Percentiles rank a stretch among this genome's conserved stretches.
phyloP scores from a whole-genome alignment of 2,888 invertebrate species.

The Dicycla oo region DNA sequence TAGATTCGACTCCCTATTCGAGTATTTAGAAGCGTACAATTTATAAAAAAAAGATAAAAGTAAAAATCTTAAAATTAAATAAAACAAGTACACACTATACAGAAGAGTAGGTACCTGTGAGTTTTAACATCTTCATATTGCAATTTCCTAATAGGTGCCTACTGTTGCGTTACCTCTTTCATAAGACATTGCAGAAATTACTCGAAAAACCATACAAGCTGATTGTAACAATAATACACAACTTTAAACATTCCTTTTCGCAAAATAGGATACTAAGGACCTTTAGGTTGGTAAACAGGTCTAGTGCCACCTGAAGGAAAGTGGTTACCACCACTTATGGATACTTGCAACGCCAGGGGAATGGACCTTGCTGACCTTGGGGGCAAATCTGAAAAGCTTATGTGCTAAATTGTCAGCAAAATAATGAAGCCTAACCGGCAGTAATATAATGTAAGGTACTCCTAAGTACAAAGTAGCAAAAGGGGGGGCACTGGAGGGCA shows the following conservation, averaged over 20 bases:
- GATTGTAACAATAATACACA: background rate
- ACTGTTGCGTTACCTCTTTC: background rate
- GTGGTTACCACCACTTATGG: background rate
- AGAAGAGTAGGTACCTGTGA: background rate
- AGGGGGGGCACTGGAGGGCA: too few relatives aligned
- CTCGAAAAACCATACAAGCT: background rate
- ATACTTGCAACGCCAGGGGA: background rate
- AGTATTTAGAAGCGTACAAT: too few relatives aligned
- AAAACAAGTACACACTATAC: too few relatives aligned
- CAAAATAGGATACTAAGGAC: background rate
- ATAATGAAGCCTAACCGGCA: background rate
- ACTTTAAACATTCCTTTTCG: background rate
- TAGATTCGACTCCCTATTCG: too few relatives aligned
- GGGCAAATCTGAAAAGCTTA: too few relatives aligned
- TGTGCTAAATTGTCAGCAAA: background rate
- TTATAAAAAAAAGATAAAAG: too few relatives aligned
- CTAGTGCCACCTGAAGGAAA: background rate
- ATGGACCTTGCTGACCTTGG: background rate
- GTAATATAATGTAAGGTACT: background rate
- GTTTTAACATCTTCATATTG: background rate
- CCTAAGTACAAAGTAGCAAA: too few relatives aligned
- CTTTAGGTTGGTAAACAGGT: background rate
- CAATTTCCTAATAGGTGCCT: background rate
- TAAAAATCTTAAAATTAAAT: too few relatives aligned
- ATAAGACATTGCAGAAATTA: background rate